Percentiles rank a stretch among this genome's conserved stretches.
These are phyloP conservation scores for Oreochromis aureus DNA, from an alignment of 2,113 vertebrate species.

Conservation along the genomic window DNA sequence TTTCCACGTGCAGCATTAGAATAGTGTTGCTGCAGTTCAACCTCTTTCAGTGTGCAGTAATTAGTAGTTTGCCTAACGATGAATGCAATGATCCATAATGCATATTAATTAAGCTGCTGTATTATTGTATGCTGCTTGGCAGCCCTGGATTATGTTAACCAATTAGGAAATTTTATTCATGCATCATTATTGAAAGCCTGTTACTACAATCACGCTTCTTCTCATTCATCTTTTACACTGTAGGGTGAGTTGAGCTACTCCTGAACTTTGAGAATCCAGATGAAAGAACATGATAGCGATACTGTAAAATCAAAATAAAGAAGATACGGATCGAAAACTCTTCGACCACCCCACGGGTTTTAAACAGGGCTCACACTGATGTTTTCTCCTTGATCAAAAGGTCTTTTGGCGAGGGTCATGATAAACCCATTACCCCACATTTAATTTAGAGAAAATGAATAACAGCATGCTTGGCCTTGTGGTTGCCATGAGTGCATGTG, in stretches of 20 bases:
- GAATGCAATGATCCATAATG: background rate
- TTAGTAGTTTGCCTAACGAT: background rate
- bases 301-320: background rate
- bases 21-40: background rate
- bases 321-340: background rate
- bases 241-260: background rate
- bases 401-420: background rate
- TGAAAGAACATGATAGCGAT: background rate
- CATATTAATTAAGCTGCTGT: background rate
- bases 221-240: background rate
- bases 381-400: background rate
- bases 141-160: background rate
- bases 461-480: conserved; percentile 40
- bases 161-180: background rate
- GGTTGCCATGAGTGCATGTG: conserved; percentile 50
- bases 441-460: conserved; percentile 47
- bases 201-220: background rate
- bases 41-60: background rate
- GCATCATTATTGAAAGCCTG: background rate
- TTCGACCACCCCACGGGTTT: background rate
- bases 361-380: background rate
- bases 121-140: background rate
- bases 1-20: background rate
- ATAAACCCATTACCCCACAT: background rate
- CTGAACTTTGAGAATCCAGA: background rate